These are phyloP conservation scores for Lytechinus variegatus DNA, from an alignment of 35 echinoderm and acorn worm genomes.

Conservation along the genomic window DNA sequence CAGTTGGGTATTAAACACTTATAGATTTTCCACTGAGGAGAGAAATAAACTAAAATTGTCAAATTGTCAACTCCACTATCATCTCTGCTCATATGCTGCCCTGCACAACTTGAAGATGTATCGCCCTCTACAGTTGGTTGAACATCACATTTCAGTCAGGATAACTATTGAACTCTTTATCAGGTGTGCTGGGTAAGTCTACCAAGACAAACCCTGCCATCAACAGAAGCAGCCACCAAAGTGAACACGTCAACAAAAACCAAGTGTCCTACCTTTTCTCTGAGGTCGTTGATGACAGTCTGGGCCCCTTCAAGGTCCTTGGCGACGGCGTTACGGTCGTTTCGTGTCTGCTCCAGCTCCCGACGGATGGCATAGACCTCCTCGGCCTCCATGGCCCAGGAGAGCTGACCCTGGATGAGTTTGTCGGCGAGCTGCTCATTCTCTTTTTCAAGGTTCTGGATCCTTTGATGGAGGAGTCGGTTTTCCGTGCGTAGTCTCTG, in stretches of 20 bases:
- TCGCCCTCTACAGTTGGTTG: too few species aligned
- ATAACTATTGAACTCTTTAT: too few species aligned
- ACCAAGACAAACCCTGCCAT: too few species aligned
- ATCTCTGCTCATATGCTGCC: too few species aligned
- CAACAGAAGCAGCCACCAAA: too few species aligned
- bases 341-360: slow-evolving; percentile 61
- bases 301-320: slow-evolving; percentile 82
- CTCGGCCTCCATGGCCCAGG: slow-evolving; percentile 85
- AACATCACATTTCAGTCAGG: too few species aligned
- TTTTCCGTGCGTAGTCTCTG: slow-evolving; percentile 98
- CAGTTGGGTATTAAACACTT: too few species aligned
- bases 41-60: too few species aligned
- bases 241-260: background rate
- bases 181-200: too few species aligned
- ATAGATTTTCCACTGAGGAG: too few species aligned
- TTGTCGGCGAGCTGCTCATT: slow-evolving; percentile 87
- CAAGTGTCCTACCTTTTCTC: slow-evolving; percentile 76
- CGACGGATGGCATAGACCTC: slow-evolving; percentile 74
- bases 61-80: too few species aligned
- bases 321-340: slow-evolving; percentile 56
- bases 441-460: slow-evolving; percentile 90
- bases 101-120: too few species aligned
- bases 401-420: slow-evolving; percentile 92
- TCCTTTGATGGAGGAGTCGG: slow-evolving; percentile 75
- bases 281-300: slow-evolving; percentile 83